Evolutionary conservation across 2,888 invertebrate species (phyloP), one percentile per base, ranked within the genome.

Genomic region (Leptogaster cylindrica): DNA sequence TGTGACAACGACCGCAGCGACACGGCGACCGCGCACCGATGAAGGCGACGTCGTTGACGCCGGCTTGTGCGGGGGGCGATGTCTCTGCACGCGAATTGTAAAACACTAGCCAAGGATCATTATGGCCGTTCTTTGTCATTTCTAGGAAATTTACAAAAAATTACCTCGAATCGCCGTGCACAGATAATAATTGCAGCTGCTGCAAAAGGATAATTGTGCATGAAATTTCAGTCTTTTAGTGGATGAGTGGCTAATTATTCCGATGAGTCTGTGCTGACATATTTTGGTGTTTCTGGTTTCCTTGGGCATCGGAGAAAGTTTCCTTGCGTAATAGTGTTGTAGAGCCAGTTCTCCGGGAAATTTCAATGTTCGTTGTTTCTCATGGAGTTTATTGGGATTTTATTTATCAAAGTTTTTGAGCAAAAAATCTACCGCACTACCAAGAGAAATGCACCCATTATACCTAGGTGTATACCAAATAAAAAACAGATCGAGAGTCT

Each of bases 91-190:
- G 61, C 61, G 44, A 61, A 61, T 61, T 61, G 61, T 28, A 61
- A 61, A 44, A 25, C 44, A 61, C 44, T 44, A 61, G 23, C 44
- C 8, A 31, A 41, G 16, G 61, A 61, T 61, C 61, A 44, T 61
- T 44, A 31, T 44, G 28, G 27, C 16, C 27, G 44, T 41, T 14
- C 44, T 44, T 61, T 61, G 44, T 61, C 61, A 61, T 61, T 61
- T 44, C 61, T 61, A 61, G 61, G 61, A 61, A 61, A 61, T 61
- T 41, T 61, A n/a, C n/a, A 27, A 41, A 41, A 61, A 61, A 14
- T 23, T 41, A 28, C 25, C 28, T 61, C 25, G 41, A 41, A 61
- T 61, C 20, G 16, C 41, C 10, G 61, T 12, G 18, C 16, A 44
- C n/a, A 27, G 41, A 28, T 61, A n/a, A n/a, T n/a, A 44, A 44